A percentile compares a stretch with the other conserved stretches of the same genome.
phyloP scores from a whole-genome alignment of 2,888 invertebrate genomes.

The Xylophagus ater region DNA sequence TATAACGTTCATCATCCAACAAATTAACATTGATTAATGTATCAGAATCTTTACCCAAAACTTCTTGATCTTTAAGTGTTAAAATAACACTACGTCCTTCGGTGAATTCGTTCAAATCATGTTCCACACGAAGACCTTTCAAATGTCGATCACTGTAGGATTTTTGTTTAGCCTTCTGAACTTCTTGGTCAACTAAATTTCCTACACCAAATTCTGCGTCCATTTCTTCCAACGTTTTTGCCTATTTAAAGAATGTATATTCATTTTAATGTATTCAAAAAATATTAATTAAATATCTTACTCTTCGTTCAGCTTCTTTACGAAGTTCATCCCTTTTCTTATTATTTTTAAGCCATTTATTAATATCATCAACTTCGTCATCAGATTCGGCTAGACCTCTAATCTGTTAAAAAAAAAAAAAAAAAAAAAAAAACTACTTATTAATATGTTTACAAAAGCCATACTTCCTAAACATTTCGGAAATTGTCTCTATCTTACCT shows the following conservation, averaged over 20 bases:
- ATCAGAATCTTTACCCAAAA: conserved; percentile 79
- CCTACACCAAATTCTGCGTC: conserved; percentile 89
- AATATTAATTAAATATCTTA: conserved; percentile 18
- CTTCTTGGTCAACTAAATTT: conserved; percentile 71
- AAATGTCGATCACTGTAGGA: conserved; percentile 63
- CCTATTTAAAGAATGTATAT: conserved; percentile 45
- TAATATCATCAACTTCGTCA: conserved; percentile 61
- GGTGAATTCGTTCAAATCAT: conserved; percentile 55
- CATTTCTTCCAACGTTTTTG: conserved; percentile 86
- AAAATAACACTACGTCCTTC: conserved; percentile 80
- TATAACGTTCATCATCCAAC: conserved; percentile 71
- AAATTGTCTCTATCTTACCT: conserved; percentile 5
- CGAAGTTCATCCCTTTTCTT: conserved; percentile 67
- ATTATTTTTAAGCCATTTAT: conserved; percentile 74
- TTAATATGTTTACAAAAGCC: background rate
- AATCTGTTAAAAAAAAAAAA: conserved; percentile 6
- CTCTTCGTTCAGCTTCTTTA: conserved; percentile 65
- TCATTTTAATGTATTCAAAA: conserved; percentile 1
- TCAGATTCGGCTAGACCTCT: conserved; percentile 50
- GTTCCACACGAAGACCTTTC: conserved; percentile 75
- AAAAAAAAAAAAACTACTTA: background rate
- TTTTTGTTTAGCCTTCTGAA: conserved; percentile 43
- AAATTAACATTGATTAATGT: conserved; percentile 86
- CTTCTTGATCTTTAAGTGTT: conserved; percentile 85
- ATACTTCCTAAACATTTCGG: background rate